Evolutionary conservation across 2,113 vertebrate genomes (phyloP).

Genomic region (Arizona elegans): DNA sequence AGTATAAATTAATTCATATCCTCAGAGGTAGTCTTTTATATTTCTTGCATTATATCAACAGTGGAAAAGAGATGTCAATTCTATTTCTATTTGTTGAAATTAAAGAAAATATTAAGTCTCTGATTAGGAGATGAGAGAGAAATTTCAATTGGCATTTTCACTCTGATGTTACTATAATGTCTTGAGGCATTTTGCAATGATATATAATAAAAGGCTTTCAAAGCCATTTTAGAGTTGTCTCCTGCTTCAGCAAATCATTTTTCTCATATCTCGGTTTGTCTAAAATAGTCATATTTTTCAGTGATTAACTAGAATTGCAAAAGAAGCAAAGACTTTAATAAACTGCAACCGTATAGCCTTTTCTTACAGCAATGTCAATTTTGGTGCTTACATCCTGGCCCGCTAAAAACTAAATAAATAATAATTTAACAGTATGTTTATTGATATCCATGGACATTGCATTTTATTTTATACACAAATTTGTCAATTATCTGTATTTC

Average conservation of each 20-base stretch:
- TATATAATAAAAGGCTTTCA: slow-evolving; percentile 41
- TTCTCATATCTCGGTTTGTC: slow-evolving; percentile 24
- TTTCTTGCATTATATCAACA: background rate
- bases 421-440: slow-evolving; percentile 18
- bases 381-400: slow-evolving; percentile 51
- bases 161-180: slow-evolving; percentile 31
- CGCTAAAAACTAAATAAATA: slow-evolving; percentile 13
- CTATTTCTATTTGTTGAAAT: background rate
- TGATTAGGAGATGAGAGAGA: slow-evolving; percentile 34
- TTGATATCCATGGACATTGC: slow-evolving; percentile 15
- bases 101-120: slow-evolving; percentile 7
- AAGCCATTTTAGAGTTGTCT: slow-evolving; percentile 32
- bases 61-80: background rate
- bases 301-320: slow-evolving; percentile 44
- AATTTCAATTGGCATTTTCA: slow-evolving; percentile 45
- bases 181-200: slow-evolving; percentile 41
- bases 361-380: slow-evolving; percentile 28
- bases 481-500: background rate
- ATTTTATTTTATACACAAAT: background rate
- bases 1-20: background rate
- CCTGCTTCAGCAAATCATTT: slow-evolving; percentile 39
- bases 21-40: slow-evolving; percentile 7
- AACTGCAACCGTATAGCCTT: slow-evolving; percentile 48
- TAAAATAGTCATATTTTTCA: slow-evolving; percentile 37
- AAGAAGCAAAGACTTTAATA: slow-evolving; percentile 30